Evolutionary conservation across 2,113 vertebrate genomes (phyloP), one percentile per base, ranked within the genome.

Genomic region (Peromyscus californicus): DNA sequence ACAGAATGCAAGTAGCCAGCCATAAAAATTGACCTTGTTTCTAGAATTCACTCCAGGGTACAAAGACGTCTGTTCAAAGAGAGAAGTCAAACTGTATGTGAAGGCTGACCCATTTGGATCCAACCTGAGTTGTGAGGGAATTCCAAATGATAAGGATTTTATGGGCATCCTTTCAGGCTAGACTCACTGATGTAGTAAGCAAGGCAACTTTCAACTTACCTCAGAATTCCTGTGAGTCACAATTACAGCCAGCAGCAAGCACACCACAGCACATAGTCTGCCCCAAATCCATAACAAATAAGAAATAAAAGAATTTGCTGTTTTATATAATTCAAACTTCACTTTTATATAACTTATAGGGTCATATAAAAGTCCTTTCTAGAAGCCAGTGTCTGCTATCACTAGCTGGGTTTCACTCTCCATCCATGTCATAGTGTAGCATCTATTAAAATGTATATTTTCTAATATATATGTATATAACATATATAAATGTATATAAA

Each of bases 11-110:
- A 97, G 97, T 98, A 98, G 87, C 93, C 98, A 98, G 96, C 96
- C 93, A 97, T 98, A 97, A 98, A 98, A 98, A 95, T 97, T 65
- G 83, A 98, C 96, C 96, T 98, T 92, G 96, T 98, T 98, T 98
- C 85, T 97, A 90, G 83, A 91, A 98, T 57, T 78, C 93, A 75
- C 93, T 98, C 95, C 96, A 97, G 96, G 95, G 95, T 96, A 97
- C 89, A 96, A 96, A 98, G 96, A 97, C 93, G 89, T 97, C 91
- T 97, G 82, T 96, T 98, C 93, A 93, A 97, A 97, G 83, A 98
- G 72, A 72, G 59, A 63, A 96, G 90, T 98, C 97, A 87, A 97
- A 94, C 93, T 97, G 72, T 24, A 1, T 6, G 0, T 96, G 95
- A 97, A 98, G 97, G 96, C 97, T 98, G 96, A 98, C 98, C 97